Base-by-base conservation (phyloP, 2,113 vertebrate species). In the Marmota flaviventris region DNA sequence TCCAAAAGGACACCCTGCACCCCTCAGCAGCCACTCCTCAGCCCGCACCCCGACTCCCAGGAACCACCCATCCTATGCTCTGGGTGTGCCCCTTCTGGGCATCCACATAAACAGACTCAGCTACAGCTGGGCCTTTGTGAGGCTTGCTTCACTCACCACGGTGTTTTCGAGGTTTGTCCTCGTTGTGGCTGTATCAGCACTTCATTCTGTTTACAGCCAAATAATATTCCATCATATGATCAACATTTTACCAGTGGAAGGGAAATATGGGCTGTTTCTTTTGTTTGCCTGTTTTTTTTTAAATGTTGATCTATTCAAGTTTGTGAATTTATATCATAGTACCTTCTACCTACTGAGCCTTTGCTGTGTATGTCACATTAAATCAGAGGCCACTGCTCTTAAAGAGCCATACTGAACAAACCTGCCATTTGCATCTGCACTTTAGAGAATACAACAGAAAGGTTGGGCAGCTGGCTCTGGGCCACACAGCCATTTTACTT, bases 101-200 rank as follows among this genome's bases (percentile, higher is more conserved):
- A 29, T 63, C 61, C 63, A 8, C 56, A 22, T 32, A 20, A 4
- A 29, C 45, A 51, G 32, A 14, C 11, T 20, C 37, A 10, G 6
- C 8, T 4, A 1, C 2, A 16, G 2, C 29, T 22, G 16, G 25
- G 72, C 32, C 22, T 27, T 10, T 37, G 39, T 29, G 69, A 39
- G 5, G 12, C 27, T 22, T 11, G 37, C 63, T 48, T 75, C 22
- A 24, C 53, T 76, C 16, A 34, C 10, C 48, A 51, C 37, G 11
- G 29, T 32, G 14, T 81, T 82, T 32, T 34, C 42, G 2, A 39
- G n/a, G 56, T 83, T 27, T 29, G 5, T 61, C 75, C 39, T 37
- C 16, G 4, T 11, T 2, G 0, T 1, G 0, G 14, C 51, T 13
- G 32, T 25, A 4, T 37, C 56, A 1, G 72, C 17, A 27, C 37